phyloP scores from a whole-genome alignment of 2,113 vertebrate genomes.

The Irena cyanogastra region DNA sequence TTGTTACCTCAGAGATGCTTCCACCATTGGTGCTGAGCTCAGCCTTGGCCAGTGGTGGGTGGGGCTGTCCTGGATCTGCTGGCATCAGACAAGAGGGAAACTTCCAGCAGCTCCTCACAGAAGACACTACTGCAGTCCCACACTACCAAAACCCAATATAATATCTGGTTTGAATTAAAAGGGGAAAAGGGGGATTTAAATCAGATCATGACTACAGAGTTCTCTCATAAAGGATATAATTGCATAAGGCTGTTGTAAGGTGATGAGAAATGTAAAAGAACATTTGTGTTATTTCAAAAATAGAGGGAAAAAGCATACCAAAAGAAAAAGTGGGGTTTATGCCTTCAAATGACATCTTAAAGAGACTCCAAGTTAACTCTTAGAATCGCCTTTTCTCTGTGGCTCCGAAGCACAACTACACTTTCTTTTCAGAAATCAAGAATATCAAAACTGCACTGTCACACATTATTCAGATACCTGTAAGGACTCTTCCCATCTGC shows the following conservation, averaged over 20 bases:
- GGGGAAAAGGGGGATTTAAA: not conserved
- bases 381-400: not conserved
- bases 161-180: not conserved
- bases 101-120: not conserved
- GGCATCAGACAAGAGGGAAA: not conserved
- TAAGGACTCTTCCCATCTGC: not conserved
- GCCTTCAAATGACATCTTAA: not conserved
- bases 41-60: not conserved
- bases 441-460: not conserved
- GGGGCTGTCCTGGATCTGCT: not conserved
- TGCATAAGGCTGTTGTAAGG: not conserved
- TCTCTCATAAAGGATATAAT: not conserved
- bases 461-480: not conserved
- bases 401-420: not conserved
- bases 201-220: not conserved
- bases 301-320: rapidly evolving
- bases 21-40: not conserved
- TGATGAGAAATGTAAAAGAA: not conserved
- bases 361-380: not conserved
- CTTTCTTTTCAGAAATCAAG: not conserved
- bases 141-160: not conserved
- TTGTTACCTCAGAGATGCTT: not conserved
- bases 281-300: not conserved
- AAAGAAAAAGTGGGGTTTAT: not conserved
- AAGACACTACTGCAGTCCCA: not conserved